phyloP scores from a whole-genome alignment of 2,113 vertebrate species.

The Petaurus breviceps region DNA sequence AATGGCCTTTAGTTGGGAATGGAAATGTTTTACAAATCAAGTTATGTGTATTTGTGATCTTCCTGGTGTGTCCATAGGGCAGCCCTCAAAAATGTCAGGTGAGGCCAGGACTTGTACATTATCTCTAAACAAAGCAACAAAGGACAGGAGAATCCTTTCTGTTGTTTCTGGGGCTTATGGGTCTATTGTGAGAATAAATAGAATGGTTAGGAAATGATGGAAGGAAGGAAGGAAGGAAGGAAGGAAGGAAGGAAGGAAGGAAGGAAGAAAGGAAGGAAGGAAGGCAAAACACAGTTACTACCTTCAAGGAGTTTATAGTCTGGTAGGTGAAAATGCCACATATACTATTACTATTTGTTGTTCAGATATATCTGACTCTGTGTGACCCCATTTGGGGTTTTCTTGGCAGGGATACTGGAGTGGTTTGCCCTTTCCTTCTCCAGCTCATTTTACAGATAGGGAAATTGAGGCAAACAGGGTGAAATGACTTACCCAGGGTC shows the following conservation, averaged over 20 bases:
- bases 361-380: not conserved
- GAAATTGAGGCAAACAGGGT: not conserved
- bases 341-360: not conserved
- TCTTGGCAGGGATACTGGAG: not conserved
- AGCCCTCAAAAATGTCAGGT: not conserved
- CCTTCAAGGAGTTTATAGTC: not conserved
- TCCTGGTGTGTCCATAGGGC: not conserved
- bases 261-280: too few relatives aligned
- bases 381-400: not conserved
- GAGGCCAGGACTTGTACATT: not conserved
- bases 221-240: too few relatives aligned
- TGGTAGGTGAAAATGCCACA: not conserved
- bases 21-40: not conserved
- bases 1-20: not conserved
- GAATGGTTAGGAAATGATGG: not conserved
- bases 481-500: not conserved
- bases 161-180: not conserved
- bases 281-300: not conserved
- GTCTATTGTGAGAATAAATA: not conserved
- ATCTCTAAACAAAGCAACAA: not conserved
- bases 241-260: too few relatives aligned
- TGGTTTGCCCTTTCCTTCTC: not conserved
- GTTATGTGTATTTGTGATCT: not conserved
- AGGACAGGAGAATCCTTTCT: not conserved
- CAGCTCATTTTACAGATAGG: not conserved